Evolutionary conservation across 1,140 invertebrate species (phyloP), one percentile per base, ranked within the genome.

Genomic region (Paraescarpia echinospica): DNA sequence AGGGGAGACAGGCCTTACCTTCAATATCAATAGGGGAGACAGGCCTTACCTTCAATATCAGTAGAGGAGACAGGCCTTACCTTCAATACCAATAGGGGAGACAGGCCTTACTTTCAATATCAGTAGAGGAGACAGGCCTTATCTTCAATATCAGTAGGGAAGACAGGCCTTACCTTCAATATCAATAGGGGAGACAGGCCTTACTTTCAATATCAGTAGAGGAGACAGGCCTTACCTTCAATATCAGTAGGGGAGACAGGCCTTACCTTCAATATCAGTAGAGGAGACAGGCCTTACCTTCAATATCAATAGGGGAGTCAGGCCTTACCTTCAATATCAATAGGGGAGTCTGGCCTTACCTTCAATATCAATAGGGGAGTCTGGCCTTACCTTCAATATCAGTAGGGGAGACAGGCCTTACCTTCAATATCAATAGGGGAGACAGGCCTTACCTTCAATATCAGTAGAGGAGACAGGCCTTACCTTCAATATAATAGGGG

Each of bases 131-230:
- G 48, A 18, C 14, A n/a, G 33, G 1, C 5, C 34, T 92, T 35
- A 92, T 89, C 92, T 92, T 77, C 59, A 27, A 77, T 77, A 77
- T 77, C n/a, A 77, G 22, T 27, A 77, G 14, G 34, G 5, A 12
- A 91, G 34, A 18, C 34, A 31, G 33, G 33, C 33, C 89, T 92
- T 35, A 92, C 92, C 92, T 90, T 92, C 92, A 35, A 92, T 35
- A 51, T 92, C 92, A 92, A 92, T 77, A 41, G 92, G 92, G 6
- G 92, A 92, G 34, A 91, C 92, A 33, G 92, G 92, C 90, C 92
- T 89, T n/a, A n/a, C n/a, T n/a, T n/a, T n/a, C n/a, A 0, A 51
- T 51, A 51, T 51, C 48, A 51, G 18, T 9, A 51, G 48, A 51
- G 8, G 48, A 51, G 48, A 9, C 48, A 9, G 48, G 48, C 48